A percentile compares a stretch with the other conserved stretches of the same genome.
phyloP scores from a whole-genome alignment of 2,797 vertebrate genomes.

The Paratrypauchen microcephalus region DNA sequence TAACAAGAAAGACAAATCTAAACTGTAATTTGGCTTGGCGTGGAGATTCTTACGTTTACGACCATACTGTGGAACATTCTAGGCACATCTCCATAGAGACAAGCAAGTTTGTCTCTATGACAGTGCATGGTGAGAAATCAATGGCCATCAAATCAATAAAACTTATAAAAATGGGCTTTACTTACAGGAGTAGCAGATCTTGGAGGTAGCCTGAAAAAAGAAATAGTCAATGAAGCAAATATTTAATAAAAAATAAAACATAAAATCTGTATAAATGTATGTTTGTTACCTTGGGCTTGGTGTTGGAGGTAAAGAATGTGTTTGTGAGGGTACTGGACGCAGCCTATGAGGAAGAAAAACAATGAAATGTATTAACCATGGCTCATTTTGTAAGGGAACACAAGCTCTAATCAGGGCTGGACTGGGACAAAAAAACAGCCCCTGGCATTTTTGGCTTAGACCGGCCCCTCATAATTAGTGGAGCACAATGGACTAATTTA shows the following conservation, averaged over 20 bases:
- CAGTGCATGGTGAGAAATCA: background rate
- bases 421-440: too few species aligned
- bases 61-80: too few species aligned
- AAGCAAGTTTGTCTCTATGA: too few species aligned
- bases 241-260: background rate
- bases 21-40: too few species aligned
- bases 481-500: too few species aligned
- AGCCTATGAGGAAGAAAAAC: constrained; percentile 33
- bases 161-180: background rate
- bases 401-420: constrained; percentile 32
- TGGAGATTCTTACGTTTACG: too few species aligned
- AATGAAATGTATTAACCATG: background rate
- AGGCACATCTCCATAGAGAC: too few species aligned
- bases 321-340: constrained; percentile 9
- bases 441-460: too few species aligned
- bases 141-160: background rate
- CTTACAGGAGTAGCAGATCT: constrained; percentile 58
- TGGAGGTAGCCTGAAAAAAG: constrained; percentile 40
- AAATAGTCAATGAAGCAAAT: background rate
- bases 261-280: background rate
- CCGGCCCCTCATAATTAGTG: too few species aligned
- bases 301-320: constrained; percentile 50
- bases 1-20: too few species aligned
- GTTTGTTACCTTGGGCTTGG: constrained; percentile 68
- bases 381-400: background rate